Base-by-base conservation (phyloP, 1,140 invertebrate species). In the Drosophila rufa region DNA sequence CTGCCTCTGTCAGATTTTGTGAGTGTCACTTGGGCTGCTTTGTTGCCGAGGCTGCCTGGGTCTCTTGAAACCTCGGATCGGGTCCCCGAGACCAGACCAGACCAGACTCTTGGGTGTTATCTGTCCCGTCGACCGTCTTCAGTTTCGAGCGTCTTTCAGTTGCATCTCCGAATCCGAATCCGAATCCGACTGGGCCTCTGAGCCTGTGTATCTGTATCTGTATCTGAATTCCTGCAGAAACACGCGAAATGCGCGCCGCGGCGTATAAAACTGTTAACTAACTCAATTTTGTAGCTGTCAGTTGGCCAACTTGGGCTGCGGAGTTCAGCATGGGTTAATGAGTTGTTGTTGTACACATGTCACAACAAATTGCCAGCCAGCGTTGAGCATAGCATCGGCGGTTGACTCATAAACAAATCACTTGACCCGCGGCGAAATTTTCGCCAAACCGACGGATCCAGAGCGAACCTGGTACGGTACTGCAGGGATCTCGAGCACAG, bases 231-330 rank as follows among this genome's bases (percentile, higher is more conserved):
- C 83, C 78, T 50, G 80, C 80, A 53, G 50, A 70, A 87, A 91
- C 89, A 91, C 82, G 83, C 84, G 56, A 92, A 92, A 92, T 92
- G 75, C 82, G 75, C 82, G 80, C 85, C 80, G 73, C 82, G 76
- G 81, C 86, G 85, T 91, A 92, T 92, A 92, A 92, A 92, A 92
- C 91, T 91, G 91, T 92, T 92, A 92, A 92, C 91, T 92, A 92
- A 92, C 91, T 92, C 91, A 92, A 92, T 92, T 92, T 92, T 91
- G 87, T 89, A 86, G 87, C 91, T 92, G 91, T 92, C 91, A 92
- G 81, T 92, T 89, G 82, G 81, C 67, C 74, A 68, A 53, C 36
- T 56, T 40, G 46, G 57, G 62, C 75, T 82, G 47, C 79, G 82
- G 85, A 89, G 83, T 87, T 87, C 83, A 87, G 83, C 84, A 66